Evolutionary conservation across 1,140 invertebrate species (phyloP).

Genomic region (Drosophila aff.): DNA sequence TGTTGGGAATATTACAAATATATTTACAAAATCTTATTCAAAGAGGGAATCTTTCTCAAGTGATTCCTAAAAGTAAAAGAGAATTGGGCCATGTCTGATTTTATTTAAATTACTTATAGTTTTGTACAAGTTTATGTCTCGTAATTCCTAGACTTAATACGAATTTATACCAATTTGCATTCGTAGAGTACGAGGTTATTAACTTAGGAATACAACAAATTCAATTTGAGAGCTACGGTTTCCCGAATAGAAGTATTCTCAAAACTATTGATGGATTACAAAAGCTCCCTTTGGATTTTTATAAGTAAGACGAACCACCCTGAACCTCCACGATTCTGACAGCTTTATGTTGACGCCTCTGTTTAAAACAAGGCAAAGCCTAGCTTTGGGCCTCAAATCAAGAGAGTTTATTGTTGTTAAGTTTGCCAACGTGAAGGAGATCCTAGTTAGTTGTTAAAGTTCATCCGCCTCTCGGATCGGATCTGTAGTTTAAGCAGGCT

Average conservation of each 20-base stretch:
- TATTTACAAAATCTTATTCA: background rate
- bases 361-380: constrained; percentile 63
- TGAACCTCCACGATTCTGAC: constrained; percentile 7
- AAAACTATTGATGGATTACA: background rate
- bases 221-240: background rate
- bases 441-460: constrained; percentile 65
- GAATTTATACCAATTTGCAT: background rate
- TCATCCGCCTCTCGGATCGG: constrained; percentile 34
- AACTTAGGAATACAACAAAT: background rate
- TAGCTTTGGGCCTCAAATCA: constrained; percentile 57
- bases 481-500: constrained; percentile 25
- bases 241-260: background rate
- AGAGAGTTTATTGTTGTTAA: constrained; percentile 61
- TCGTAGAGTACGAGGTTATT: background rate
- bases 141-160: background rate
- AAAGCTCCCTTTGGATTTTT: too few species aligned
- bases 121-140: background rate
- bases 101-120: background rate
- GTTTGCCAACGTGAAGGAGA: constrained; percentile 49
- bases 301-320: constrained; percentile 10
- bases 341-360: constrained; percentile 69
- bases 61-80: too few species aligned
- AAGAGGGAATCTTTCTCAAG: background rate
- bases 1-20: constrained; percentile 3
- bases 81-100: constrained; percentile 1